Percentiles rank a stretch among this genome's conserved stretches.
Conservation (phyloP, 2,888 invertebrate genomes). For the Panzeria rudis region DNA sequence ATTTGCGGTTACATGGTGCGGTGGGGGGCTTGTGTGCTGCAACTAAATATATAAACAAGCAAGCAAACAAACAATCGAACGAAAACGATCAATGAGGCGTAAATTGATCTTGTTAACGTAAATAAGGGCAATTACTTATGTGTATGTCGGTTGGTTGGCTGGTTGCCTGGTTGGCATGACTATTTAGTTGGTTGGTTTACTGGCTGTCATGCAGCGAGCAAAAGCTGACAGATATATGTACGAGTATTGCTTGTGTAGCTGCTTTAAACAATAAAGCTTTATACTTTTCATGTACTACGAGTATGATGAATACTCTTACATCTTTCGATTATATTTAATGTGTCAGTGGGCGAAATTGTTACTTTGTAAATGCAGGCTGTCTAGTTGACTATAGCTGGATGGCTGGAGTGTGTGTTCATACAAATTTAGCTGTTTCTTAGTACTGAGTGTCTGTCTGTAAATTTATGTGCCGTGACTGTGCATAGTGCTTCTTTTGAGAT, state of each 20-base stretch:
- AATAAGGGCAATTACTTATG: conserved; percentile 73
- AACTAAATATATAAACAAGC: conserved; percentile 41
- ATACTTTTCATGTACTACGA: conserved; percentile 1
- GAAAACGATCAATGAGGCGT: conserved; percentile 71
- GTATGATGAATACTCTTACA: conserved; percentile 47
- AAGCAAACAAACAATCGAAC: conserved; percentile 42
- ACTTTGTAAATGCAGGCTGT: conserved; percentile 38
- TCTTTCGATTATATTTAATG: conserved; percentile 58
- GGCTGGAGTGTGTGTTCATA: not conserved
- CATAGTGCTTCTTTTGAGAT: conserved; percentile 23
- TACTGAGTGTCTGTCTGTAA: conserved; percentile 11
- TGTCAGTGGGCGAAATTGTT: conserved; percentile 70
- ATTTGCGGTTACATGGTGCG: not conserved
- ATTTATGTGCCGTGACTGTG: conserved; percentile 7
- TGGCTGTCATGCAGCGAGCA: conserved; percentile 37
- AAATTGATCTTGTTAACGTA: conserved; percentile 73
- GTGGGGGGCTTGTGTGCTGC: not conserved
- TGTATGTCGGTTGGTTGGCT: conserved; percentile 54
- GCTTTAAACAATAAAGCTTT: conserved; percentile 9
- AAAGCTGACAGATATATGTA: conserved; percentile 34
- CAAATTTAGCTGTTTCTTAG: not conserved
- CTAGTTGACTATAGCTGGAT: conserved; percentile 2
- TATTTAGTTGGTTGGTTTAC: conserved; percentile 44
- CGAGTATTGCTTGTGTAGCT: not conserved
- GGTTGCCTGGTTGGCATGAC: conserved; percentile 28